Evolutionary conservation across 2,797 vertebrate genomes (phyloP), one percentile per base, ranked within the genome.

Genomic region (Labroides dimidiatus): DNA sequence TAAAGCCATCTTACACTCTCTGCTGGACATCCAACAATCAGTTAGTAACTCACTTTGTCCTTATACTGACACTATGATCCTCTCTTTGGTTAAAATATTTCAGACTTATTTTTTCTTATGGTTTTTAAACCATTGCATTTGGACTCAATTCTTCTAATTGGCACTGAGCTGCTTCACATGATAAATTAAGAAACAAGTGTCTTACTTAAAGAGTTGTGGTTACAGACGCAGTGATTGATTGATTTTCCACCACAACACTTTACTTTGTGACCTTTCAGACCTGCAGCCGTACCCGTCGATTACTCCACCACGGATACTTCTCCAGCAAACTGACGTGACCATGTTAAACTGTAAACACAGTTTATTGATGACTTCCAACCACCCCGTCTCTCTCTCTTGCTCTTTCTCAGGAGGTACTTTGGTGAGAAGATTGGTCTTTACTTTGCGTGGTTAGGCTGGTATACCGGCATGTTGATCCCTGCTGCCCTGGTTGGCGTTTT

Each of bases 371-470:
- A 56, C 24, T 51, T 54, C 41, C 72, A 5, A 62, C 51, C 54
- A 2, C 53, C 83, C 67, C 80, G 16, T 49, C 49, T 86, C 70
- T 84, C 30, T 33, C 4, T 33, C 30, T 33, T 7, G 24, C 24
- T 27, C 54, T 42, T 54, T 4, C n/a, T n/a, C 76, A 99, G 98
- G 88, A 89, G 98, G 20, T 99, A 99, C 88, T 99, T 99, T 81
- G 98, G 98, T 57, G 98, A 99, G 93, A 99, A 99, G 87, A 99
- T 99, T 1, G 98, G 98, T 7, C 93, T 99, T 14, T 99, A 99
- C 88, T 99, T 99, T 85, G 98, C 98, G 0, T 99, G 98, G 98
- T 68, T 99, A 86, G 98, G 98, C 23, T 99, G 98, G 98, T 99
- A 99, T 64, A 99, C 97, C 0, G 98, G 98, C 50, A 99, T 99